Evolutionary conservation across 2,113 vertebrate genomes (phyloP).

Genomic region (Empidonax traillii): DNA sequence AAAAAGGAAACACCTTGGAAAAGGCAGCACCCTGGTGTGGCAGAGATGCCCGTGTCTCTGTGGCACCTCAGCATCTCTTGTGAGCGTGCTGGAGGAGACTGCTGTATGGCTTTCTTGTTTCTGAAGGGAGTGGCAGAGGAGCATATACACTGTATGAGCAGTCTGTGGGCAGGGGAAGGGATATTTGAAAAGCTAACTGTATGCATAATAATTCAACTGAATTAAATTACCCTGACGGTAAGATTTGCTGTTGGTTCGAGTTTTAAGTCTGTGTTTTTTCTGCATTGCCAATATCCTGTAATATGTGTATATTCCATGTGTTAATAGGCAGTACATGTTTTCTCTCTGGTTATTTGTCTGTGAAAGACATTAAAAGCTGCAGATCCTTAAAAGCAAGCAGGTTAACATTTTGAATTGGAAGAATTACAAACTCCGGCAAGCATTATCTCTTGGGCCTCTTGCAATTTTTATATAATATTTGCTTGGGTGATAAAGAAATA

Average conservation of each 20-base stretch:
- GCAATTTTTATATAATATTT: neutral
- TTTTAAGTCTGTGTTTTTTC: neutral
- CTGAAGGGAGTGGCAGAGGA: constrained; percentile 24
- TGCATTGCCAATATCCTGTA: neutral
- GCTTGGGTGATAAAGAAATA: neutral
- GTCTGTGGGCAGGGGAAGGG: neutral
- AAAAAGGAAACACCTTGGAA: neutral
- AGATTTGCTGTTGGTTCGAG: neutral
- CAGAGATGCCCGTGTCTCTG: neutral
- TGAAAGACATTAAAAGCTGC: neutral
- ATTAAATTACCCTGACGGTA: neutral
- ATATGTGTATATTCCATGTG: neutral
- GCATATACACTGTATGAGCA: neutral
- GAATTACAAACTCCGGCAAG: neutral
- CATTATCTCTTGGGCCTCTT: neutral
- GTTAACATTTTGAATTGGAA: neutral
- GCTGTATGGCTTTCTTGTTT: constrained; percentile 9
- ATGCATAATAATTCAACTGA: neutral
- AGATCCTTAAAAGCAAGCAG: neutral
- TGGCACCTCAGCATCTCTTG: neutral
- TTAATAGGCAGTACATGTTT: neutral
- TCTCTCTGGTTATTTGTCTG: neutral
- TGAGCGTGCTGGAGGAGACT: neutral
- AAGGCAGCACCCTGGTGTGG: neutral
- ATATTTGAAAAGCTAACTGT: neutral